Percentiles rank a stretch among this genome's conserved stretches.
These are phyloP conservation scores for Melinaea menophilus DNA, from an alignment of 2,888 invertebrate genomes.

Conservation along the genomic window DNA sequence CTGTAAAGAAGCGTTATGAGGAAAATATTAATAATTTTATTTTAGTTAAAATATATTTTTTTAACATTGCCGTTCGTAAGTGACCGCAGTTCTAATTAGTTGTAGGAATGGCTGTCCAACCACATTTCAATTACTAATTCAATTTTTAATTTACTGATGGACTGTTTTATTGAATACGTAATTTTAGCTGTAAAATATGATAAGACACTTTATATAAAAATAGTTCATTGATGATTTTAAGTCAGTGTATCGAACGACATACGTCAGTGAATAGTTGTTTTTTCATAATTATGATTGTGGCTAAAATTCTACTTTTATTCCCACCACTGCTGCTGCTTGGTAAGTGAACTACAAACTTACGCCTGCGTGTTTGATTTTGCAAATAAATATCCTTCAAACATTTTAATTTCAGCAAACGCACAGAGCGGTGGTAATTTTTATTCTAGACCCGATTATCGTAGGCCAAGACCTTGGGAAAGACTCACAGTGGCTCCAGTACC, in stretches of 20 bases:
- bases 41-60: background rate
- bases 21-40: too few species aligned
- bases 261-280: slow-evolving; percentile 11
- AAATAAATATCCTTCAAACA: background rate
- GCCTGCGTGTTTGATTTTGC: background rate
- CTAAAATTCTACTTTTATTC: slow-evolving; percentile 38
- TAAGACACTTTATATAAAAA: slow-evolving; percentile 24
- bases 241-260: slow-evolving; percentile 15
- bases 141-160: slow-evolving; percentile 35
- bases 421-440: slow-evolving; percentile 7
- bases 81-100: background rate
- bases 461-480: slow-evolving; percentile 4
- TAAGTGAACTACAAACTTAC: slow-evolving; percentile 4
- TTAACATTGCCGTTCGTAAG: background rate
- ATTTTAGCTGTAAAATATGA: slow-evolving; percentile 29
- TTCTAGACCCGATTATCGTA: slow-evolving; percentile 10
- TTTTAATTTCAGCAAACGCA: slow-evolving; percentile 14
- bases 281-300: slow-evolving; percentile 28
- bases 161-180: slow-evolving; percentile 27
- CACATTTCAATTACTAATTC: slow-evolving; percentile 14
- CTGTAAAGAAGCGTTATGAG: too few species aligned
- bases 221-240: slow-evolving; percentile 12
- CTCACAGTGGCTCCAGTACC: slow-evolving; percentile 5
- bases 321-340: slow-evolving; percentile 40
- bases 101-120: slow-evolving; percentile 3